phyloP scores from a whole-genome alignment of 2,113 vertebrate species.

The Aplodontia rufa region DNA sequence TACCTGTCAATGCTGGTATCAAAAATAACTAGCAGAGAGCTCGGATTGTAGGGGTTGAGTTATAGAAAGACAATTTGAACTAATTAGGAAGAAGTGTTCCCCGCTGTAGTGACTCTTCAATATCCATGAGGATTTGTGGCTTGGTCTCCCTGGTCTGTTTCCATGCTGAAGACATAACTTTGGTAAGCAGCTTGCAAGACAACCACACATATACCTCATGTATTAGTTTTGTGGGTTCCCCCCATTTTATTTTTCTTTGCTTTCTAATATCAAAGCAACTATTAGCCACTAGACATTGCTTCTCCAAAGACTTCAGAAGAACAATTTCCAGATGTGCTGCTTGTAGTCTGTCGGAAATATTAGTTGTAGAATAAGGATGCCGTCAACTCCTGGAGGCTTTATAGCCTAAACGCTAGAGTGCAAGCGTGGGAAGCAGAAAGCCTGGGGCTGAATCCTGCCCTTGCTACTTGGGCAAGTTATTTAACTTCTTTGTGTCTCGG shows the following conservation, averaged over 20 bases:
- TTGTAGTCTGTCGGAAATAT: slow-evolving; percentile 25
- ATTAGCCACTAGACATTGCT: slow-evolving; percentile 43
- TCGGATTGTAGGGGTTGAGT: not conserved
- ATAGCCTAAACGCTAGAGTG: not conserved
- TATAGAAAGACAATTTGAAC: not conserved
- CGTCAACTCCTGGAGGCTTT: not conserved
- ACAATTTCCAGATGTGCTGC: slow-evolving; percentile 50
- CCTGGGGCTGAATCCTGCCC: not conserved
- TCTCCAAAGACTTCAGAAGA: slow-evolving; percentile 39
- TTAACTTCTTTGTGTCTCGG: not conserved
- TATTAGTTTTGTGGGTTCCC: not conserved
- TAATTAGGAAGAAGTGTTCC: not conserved
- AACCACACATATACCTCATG: not conserved
- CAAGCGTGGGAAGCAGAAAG: not conserved
- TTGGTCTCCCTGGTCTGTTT: not conserved
- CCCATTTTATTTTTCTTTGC: slow-evolving; percentile 42
- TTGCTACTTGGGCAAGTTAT: not conserved
- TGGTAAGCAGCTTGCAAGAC: not conserved
- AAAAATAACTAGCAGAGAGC: not conserved
- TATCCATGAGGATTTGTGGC: not conserved
- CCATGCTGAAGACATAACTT: not conserved
- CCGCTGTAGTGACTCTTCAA: not conserved
- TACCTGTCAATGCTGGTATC: not conserved
- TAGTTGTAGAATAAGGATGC: slow-evolving; percentile 29
- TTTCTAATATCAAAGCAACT: slow-evolving; percentile 62